phyloP scores from a whole-genome alignment of 2,113 vertebrate genomes.

The Xiphophorus maculatus region DNA sequence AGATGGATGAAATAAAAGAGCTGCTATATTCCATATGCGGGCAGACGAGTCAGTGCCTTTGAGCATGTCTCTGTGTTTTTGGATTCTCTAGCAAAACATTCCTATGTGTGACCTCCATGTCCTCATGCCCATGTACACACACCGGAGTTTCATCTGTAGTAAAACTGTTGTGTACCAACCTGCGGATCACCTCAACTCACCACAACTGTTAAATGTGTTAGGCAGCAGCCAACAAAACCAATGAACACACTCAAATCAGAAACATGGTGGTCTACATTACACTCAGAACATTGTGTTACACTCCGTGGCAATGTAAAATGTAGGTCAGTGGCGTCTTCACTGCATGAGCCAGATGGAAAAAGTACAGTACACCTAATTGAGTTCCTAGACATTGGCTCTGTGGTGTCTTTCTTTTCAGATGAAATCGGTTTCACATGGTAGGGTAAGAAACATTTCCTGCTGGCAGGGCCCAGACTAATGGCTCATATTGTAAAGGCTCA shows the following conservation, averaged over 20 bases:
- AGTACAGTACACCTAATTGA: slow-evolving; percentile 71
- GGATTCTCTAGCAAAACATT: slow-evolving; percentile 26
- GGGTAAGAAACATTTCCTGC: slow-evolving; percentile 76
- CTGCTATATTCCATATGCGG: not conserved
- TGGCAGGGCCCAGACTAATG: slow-evolving; percentile 53
- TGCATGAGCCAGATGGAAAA: slow-evolving; percentile 49
- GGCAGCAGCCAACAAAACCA: slow-evolving; percentile 23
- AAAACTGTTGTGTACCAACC: slow-evolving; percentile 5
- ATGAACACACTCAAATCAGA: slow-evolving; percentile 14
- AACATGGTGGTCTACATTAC: slow-evolving; percentile 33
- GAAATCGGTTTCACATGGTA: slow-evolving; percentile 78
- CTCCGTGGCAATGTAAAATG: slow-evolving; percentile 56
- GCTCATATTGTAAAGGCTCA: slow-evolving; percentile 68
- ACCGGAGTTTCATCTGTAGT: slow-evolving; percentile 11
- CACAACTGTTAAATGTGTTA: slow-evolving; percentile 11
- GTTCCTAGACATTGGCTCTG: slow-evolving; percentile 72
- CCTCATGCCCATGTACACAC: slow-evolving; percentile 17
- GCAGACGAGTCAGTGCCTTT: slow-evolving; percentile 6
- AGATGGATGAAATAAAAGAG: not conserved
- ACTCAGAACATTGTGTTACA: slow-evolving; percentile 56
- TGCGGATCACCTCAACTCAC: slow-evolving; percentile 10
- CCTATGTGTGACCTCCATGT: slow-evolving; percentile 33
- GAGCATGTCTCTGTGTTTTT: slow-evolving; percentile 21
- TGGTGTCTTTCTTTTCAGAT: slow-evolving; percentile 60
- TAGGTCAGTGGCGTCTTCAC: slow-evolving; percentile 59